Evolutionary conservation across 2,797 vertebrate species (phyloP).

Genomic region (Rhabdophis nuchalis): DNA sequence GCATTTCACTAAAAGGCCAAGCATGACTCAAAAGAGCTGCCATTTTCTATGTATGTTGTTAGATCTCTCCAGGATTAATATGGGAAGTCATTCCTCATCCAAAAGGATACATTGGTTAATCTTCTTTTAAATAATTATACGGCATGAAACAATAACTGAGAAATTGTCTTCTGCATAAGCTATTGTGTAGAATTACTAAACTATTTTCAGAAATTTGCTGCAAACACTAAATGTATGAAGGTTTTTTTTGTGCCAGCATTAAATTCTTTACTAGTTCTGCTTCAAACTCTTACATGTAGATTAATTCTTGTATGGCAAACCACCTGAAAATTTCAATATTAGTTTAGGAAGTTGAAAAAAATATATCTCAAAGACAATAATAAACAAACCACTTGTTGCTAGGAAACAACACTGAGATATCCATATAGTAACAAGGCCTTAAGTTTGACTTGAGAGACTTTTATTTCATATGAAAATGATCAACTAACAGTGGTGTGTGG

Average conservation of each 20-base stretch:
- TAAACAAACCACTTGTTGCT: neutral
- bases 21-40: neutral
- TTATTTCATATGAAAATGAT: neutral
- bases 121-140: neutral
- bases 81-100: neutral
- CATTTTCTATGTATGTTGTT: neutral
- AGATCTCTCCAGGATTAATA: neutral
- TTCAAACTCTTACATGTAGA: neutral
- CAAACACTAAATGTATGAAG: neutral
- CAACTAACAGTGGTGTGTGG: neutral
- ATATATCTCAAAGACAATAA: neutral
- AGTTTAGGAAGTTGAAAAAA: neutral
- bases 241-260: neutral
- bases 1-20: neutral
- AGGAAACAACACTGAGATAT: neutral
- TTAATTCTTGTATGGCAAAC: neutral
- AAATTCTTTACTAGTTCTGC: neutral
- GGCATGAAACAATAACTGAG: neutral
- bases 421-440: neutral
- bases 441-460: neutral
- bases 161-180: neutral
- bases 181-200: neutral
- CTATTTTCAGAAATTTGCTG: neutral
- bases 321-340: neutral
- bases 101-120: neutral